Percentiles rank a stretch among this genome's conserved stretches.
Conservation (phyloP, 30 jellyfish, hydroid and myxozoan genomes). For the Aurelia sp. region DNA sequence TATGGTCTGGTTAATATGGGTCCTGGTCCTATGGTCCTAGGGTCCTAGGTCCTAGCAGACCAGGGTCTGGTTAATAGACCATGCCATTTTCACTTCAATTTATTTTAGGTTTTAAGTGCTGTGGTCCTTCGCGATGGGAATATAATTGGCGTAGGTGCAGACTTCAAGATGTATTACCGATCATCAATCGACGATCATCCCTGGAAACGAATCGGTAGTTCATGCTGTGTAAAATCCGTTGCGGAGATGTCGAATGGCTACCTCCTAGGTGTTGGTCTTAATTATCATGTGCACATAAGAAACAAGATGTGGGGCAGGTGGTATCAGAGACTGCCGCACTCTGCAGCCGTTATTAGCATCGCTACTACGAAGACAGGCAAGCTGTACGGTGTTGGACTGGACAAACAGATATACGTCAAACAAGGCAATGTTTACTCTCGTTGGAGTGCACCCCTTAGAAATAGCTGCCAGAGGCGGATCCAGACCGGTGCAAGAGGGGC, state of each 20-base stretch:
- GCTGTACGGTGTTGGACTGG: conserved; percentile 14
- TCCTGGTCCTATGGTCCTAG: too few relatives aligned
- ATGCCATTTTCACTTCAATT: too few relatives aligned
- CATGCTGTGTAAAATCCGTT: conserved; percentile 50
- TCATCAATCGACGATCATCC: not conserved
- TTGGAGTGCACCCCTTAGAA: conserved; percentile 31
- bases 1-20: too few relatives aligned
- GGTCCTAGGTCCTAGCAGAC: too few relatives aligned
- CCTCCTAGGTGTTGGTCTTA: conserved; percentile 41
- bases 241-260: conserved; percentile 29
- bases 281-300: not conserved
- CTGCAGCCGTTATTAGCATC: conserved; percentile 6
- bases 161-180: conserved; percentile 3
- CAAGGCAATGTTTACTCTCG: not conserved
- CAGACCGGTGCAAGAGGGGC: too few relatives aligned
- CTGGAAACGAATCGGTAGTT: conserved; percentile 18
- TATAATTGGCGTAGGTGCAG: conserved; percentile 34
- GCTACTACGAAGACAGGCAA: not conserved
- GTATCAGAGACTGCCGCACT: not conserved
- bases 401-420: conserved; percentile 5
- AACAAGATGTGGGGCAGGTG: not conserved
- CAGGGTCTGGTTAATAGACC: too few relatives aligned
- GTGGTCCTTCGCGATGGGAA: conserved; percentile 5
- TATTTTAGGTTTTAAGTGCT: conserved; percentile 6
- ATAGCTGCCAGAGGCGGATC: too few relatives aligned